Evolutionary conservation across 1,140 invertebrate species (phyloP), one percentile per base, ranked within the genome.

Genomic region (Thrips palmi): DNA sequence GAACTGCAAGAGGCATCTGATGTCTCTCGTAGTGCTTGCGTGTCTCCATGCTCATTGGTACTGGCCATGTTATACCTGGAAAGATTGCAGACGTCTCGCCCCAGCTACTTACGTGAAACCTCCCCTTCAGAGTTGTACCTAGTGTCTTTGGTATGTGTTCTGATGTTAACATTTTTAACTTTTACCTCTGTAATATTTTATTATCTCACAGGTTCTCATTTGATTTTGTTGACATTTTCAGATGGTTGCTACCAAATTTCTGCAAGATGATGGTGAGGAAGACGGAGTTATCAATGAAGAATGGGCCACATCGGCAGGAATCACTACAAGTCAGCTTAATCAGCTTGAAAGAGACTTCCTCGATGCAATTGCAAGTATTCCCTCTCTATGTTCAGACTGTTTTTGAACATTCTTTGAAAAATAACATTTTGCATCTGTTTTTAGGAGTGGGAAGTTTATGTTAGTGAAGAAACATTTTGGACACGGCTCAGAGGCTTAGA

Each of bases 231-330:
- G 43, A 49, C 47, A 50, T 47, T 56, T 64, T 14, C 52, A 94
- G 89, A 81, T 96, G 77, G 77, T 94, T 48, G 88, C 88, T 19
- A 88, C 83, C 48, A 96, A 96, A 65, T 93, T 87, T 59, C 63
- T 93, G 47, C 76, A 86, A 55, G 89, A 92, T 54, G 79, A 87
- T 56, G 88, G 87, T 34, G 80, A 85, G 59, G 75, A 83, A 45
- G 81, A 85, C 52, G 80, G 85, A 56, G 81, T 91, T 35, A 78
- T 80, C 50, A 77, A 87, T 51, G 68, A 70, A 38, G 82, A 89
- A 62, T 96, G 88, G 88, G 86, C 87, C 24, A 62, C 68, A 25
- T 79, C 81, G 17, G 78, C 71, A 6, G 71, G 77, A 39, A 58
- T 92, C 34, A 70, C 74, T 33, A 54, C 78, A 6, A 62, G 70